A percentile compares a stretch with the other conserved stretches of the same genome.
Evolutionary conservation across 2,113 vertebrate species (phyloP).

Genomic region (Silurus asotus): DNA sequence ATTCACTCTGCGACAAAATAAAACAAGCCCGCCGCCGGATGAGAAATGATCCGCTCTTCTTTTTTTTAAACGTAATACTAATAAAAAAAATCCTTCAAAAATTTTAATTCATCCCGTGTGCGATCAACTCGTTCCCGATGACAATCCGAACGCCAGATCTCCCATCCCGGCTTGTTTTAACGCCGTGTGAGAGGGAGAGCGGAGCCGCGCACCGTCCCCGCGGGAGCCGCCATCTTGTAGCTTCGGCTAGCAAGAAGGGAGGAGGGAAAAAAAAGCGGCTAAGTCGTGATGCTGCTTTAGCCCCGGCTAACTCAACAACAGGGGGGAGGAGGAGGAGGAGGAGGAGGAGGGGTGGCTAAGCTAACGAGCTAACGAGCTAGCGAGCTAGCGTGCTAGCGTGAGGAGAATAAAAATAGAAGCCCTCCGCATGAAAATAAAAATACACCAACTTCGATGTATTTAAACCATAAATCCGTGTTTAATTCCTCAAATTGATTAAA

Average conservation of each 20-base stretch:
- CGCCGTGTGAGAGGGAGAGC: slow-evolving; percentile 50
- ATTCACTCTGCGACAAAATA: slow-evolving; percentile 49
- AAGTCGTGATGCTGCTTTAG: not conserved
- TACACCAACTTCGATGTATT: no score
- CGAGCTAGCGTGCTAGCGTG: slow-evolving; percentile 2
- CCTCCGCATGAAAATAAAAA: not conserved
- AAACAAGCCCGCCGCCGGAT: slow-evolving; percentile 32
- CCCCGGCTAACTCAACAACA: slow-evolving; percentile 40
- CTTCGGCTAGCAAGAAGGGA: slow-evolving; percentile 52
- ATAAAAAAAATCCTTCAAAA: no score
- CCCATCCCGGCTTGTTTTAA: slow-evolving; percentile 22
- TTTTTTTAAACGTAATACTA: no score
- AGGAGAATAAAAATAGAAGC: slow-evolving; percentile 18
- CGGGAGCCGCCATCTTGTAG: slow-evolving; percentile 76
- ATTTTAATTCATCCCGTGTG: not conserved
- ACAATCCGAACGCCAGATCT: not conserved
- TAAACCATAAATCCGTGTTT: no score
- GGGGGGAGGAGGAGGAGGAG: no score
- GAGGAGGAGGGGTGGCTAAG: not conserved
- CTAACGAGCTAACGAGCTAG: not conserved
- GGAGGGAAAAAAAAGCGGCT: not conserved
- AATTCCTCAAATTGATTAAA: no score
- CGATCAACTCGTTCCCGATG: slow-evolving; percentile 18
- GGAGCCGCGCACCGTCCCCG: slow-evolving; percentile 51
- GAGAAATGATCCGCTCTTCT: no score